Evolutionary conservation across 2,113 vertebrate species (phyloP), one percentile per base, ranked within the genome.

Genomic region (Chionodraco myersi): DNA sequence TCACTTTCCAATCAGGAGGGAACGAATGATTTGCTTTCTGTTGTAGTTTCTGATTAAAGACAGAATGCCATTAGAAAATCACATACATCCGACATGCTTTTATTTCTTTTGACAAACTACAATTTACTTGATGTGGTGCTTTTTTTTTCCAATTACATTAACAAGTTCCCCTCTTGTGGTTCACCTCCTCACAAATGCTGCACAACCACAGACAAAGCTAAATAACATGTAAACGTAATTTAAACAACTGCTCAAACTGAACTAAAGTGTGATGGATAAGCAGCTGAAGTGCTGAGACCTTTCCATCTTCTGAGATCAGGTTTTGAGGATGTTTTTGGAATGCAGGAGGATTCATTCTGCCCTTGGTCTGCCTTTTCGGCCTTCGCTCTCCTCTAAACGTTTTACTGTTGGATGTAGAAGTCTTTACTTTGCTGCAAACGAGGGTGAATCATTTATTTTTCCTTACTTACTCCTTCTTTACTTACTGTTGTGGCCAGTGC

Each of bases 1-100:
- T 77, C 12, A 62, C 77, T 66, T 48, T 87, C 67, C 65, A 85
- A 75, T 87, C 74, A 75, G 36, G 60, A 77, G 26, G 21, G 48
- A 77, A 72, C 77, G 73, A 54, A 59, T 60, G 78, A 79, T 74
- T 82, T 79, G 44, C 26, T 61, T 69, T 79, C 18, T 70, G 75
- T 72, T 78, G 69, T 21, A 21, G 51, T 67, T 83, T 62, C 6
- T 52, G 30, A 78, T 54, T 73, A 57, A 26, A 79, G 16, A 48
- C 47, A 52, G 18, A 63, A 34, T 67, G n/a, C 34, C 34, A 23
- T 26, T 57, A 13, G 47, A 60, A 77, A 51, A 77, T 7, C 5
- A 51, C 47, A 5, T 48, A 79, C 60, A 77, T 66, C 26, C 41
- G 21, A 13, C 11, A 44, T 4, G 36, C n/a, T 56, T 57, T 64